Conservation (phyloP, 2,113 vertebrate genomes). For the Melanerpes aurifrons region DNA sequence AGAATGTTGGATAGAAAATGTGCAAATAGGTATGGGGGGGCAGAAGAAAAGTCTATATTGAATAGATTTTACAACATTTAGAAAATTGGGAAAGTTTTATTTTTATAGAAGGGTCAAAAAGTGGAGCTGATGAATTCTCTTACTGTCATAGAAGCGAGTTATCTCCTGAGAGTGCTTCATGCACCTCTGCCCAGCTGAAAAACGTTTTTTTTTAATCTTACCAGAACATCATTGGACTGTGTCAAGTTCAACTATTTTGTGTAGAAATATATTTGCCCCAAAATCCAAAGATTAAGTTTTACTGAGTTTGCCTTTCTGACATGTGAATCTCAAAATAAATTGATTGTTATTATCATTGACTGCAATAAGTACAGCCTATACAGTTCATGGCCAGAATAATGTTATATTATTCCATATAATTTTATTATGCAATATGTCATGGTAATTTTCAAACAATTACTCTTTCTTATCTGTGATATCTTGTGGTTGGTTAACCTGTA, state of each 20-base stretch:
- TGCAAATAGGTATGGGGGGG: background rate
- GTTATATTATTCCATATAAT: background rate
- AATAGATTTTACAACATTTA: background rate
- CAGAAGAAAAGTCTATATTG: background rate
- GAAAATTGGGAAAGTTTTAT: background rate
- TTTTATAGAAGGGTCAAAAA: background rate
- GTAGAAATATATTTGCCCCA: background rate
- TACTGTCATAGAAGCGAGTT: background rate
- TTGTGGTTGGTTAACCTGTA: background rate
- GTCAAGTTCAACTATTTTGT: background rate
- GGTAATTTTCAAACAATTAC: background rate
- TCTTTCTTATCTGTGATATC: background rate
- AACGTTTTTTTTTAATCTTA: background rate
- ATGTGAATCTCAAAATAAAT: constrained; percentile 7
- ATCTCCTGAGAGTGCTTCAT: background rate
- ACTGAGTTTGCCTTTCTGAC: background rate
- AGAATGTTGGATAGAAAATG: background rate
- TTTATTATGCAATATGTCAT: background rate
- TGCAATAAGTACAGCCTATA: background rate
- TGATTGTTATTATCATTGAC: background rate
- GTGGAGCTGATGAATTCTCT: background rate
- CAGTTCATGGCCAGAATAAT: background rate
- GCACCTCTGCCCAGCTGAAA: background rate
- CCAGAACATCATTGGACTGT: background rate
- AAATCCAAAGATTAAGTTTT: background rate